phyloP scores from a whole-genome alignment of 2,888 invertebrate species.

The Hylaea fasciaria region DNA sequence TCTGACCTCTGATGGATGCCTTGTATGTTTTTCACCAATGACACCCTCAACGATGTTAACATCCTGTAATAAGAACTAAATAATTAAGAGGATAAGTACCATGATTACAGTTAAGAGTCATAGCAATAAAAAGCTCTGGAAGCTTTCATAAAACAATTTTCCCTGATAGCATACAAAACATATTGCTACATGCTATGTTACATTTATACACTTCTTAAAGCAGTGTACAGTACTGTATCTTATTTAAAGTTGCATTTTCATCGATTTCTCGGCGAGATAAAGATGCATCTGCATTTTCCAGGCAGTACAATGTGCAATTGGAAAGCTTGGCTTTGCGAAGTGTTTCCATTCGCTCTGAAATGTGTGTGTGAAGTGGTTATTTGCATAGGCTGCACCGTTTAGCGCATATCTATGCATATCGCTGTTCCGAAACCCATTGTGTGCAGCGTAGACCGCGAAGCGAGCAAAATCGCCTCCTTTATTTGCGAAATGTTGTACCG shows the following conservation, averaged over 20 bases:
- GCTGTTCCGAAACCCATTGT: slow-evolving; percentile 75
- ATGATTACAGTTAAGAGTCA: too few relatives aligned
- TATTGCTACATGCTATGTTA: too few relatives aligned
- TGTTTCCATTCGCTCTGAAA: slow-evolving; percentile 37
- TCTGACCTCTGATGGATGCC: too few relatives aligned
- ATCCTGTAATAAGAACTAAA: too few relatives aligned
- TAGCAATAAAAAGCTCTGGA: too few relatives aligned
- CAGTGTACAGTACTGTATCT: too few relatives aligned
- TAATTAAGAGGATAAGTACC: too few relatives aligned
- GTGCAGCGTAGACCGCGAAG: slow-evolving; percentile 73
- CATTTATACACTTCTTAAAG: too few relatives aligned
- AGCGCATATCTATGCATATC: slow-evolving; percentile 79
- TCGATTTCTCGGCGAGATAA: slow-evolving; percentile 18
- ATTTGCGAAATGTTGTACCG: slow-evolving; percentile 70
- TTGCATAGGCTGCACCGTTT: slow-evolving; percentile 70
- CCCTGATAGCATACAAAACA: too few relatives aligned
- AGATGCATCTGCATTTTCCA: slow-evolving; percentile 45
- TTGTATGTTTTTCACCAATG: too few relatives aligned
- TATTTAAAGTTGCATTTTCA: slow-evolving; percentile 16
- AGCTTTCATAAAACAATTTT: too few relatives aligned
- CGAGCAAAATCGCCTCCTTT: slow-evolving; percentile 77
- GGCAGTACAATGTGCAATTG: slow-evolving; percentile 57
- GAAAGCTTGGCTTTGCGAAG: slow-evolving; percentile 64
- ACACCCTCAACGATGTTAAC: too few relatives aligned
- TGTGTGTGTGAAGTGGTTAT: slow-evolving; percentile 59